Base-by-base conservation (phyloP, 1,140 invertebrate species). In the Drosophila pandora region DNA sequence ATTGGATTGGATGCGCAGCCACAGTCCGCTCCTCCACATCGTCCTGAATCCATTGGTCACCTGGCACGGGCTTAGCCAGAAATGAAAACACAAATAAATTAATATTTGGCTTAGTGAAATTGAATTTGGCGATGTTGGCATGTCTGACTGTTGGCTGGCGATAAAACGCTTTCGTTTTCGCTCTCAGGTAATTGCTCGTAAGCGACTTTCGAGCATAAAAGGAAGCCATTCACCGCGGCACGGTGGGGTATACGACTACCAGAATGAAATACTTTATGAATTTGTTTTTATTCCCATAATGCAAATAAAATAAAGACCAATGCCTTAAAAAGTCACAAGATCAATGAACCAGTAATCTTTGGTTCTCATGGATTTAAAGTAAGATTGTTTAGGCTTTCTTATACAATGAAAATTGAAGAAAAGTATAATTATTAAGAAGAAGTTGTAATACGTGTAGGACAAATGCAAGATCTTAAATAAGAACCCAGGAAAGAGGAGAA, bases 31-130 rank as follows among this genome's bases (percentile, higher is more conserved):
- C 62, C 22, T 61, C 50, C 50, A 22, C 17, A 23, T 7, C 21
- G 17, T 23, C 43, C 43, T 0, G 43, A 21, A 47, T 68, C 79
- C 67, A 81, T 49, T 69, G 67, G 67, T 87, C 83, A 87, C 82
- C 82, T 82, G 75, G 58, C 65, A 43, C 41, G 84, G 71, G 75
- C 62, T 60, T 64, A 63, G 71, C 34, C 70, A 79, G 82, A 79
- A 87, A 87, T 79, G 83, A 87, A 87, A 87, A 87, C 82, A 87
- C 82, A 87, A 87, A 87, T 87, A 88, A 87, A 87, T 87, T 87
- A 87, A 87, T 87, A 87, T 87, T 87, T 87, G 82, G 82, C 82
- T 87, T 87, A 87, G 78, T 87, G 83, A 87, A 87, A 87, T 87
- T 88, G 83, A 87, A 87, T 87, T 87, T 87, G 78, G 80, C 80